Percentiles rank a stretch among this genome's conserved stretches.
These are phyloP conservation scores for Suncus etruscus DNA, from an alignment of 2,113 vertebrate genomes.

Conservation along the genomic window DNA sequence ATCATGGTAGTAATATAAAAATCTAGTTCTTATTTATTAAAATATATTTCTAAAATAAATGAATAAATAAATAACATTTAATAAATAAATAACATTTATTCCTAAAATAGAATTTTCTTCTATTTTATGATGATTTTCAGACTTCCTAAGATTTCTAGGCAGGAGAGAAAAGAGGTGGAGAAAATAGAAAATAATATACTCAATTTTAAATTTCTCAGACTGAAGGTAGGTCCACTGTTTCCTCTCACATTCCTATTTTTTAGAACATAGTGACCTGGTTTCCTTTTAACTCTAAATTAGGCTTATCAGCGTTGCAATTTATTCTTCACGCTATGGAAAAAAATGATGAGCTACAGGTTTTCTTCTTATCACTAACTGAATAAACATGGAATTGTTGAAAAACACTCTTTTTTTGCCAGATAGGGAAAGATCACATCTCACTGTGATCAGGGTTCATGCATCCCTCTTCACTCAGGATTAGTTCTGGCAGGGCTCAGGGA, in stretches of 20 bases:
- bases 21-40: too few species aligned
- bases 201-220: background rate
- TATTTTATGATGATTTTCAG: background rate
- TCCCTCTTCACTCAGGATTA: too few species aligned
- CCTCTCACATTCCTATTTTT: too few species aligned
- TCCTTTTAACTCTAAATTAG: background rate
- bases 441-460: too few species aligned
- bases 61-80: too few species aligned
- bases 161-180: background rate
- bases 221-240: background rate
- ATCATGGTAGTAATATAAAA: too few species aligned
- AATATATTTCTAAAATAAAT: too few species aligned
- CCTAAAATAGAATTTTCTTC: background rate
- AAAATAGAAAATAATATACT: background rate
- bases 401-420: too few species aligned
- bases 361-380: background rate
- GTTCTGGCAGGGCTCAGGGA: too few species aligned
- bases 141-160: background rate
- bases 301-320: background rate
- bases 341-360: background rate
- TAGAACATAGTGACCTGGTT: background rate
- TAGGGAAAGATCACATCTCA: too few species aligned
- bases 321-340: background rate
- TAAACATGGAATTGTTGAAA: too few species aligned
- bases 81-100: too few species aligned